Evolutionary conservation across 2,888 invertebrate species (phyloP), one percentile per base, ranked within the genome.

Genomic region (Poecilobothrus nobilitatus): DNA sequence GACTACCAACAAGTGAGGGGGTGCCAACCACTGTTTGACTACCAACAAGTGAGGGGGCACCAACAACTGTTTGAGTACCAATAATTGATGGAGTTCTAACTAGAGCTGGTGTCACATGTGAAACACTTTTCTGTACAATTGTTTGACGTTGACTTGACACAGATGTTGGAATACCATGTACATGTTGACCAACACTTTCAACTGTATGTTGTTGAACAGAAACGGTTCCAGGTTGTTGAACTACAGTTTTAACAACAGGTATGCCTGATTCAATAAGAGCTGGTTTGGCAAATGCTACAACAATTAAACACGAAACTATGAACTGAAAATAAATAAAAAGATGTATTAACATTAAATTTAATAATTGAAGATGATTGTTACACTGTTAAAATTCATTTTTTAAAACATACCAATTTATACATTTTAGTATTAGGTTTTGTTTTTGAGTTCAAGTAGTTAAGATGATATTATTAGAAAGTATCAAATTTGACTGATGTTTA

Each of bases 101-200:
- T 66, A 72, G 70, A 71, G 72, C 66, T 66, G 71, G 70, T n/a
- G 73, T 71, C 20, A 72, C 70, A 69, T 72, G 65, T 4, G 79
- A 79, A 0, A 82, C 81, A 0, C 80, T 78, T 22, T 80, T 78
- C 68, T 79, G 82, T 8, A 83, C 75, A 71, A 84, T 83, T n/a
- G 82, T 72, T 2, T 83, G 81, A 65, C 83, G 81, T 72, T 84
- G 84, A 67, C 84, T 84, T 9, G 84, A 84, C 0, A 84, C 80
- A 0, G 84, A 73, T 37, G 72, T 71, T 67, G 72, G 72, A 12
- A 72, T 68, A 66, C 69, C 71, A 67, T 72, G 68, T 10, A 72
- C 71, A 34, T 71, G 66, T 64, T 68, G 68, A 63, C 72, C 72
- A 44, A 72, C 71, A 65, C 70, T 70, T n/a, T 72, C 71, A 69